These are phyloP conservation scores for Planococcus citri DNA, from an alignment of 1,140 invertebrate species.

Conservation along the genomic window DNA sequence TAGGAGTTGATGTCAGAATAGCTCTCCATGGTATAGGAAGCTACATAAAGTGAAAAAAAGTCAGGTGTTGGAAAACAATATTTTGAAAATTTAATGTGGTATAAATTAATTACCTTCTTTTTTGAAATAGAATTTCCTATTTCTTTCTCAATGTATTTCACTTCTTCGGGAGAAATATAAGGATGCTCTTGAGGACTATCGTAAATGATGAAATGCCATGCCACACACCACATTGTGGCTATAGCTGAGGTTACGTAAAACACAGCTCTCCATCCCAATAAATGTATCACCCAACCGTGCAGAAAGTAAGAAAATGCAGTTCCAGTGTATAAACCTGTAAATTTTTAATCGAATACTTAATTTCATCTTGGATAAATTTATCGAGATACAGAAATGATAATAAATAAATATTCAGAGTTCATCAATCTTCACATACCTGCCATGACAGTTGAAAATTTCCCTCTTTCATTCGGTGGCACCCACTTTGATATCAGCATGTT, in stretches of 20 bases:
- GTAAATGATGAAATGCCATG: conserved; percentile 60
- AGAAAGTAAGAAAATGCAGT: conserved; percentile 55
- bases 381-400: too few species aligned
- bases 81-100: too few species aligned
- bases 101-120: conserved; percentile 31
- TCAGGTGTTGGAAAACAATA: background rate
- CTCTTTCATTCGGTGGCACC: conserved; percentile 5
- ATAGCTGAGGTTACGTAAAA: conserved; percentile 56
- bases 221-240: conserved; percentile 61
- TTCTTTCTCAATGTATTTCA: conserved; percentile 33
- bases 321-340: conserved; percentile 48
- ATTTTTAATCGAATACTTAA: background rate
- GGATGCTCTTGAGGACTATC: conserved; percentile 67
- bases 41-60: conserved; percentile 31
- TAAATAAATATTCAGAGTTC: too few species aligned
- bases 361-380: too few species aligned
- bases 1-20: conserved; percentile 56
- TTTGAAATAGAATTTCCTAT: conserved; percentile 38
- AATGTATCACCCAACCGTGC: conserved; percentile 49
- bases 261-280: conserved; percentile 56
- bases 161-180: conserved; percentile 54
- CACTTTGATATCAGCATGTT: background rate
- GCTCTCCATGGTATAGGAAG: conserved; percentile 52
- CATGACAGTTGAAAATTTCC: background rate
- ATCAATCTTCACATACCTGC: background rate